These are phyloP conservation scores for Halictus ligatus DNA, from an alignment of 2,888 invertebrate genomes.

Conservation along the genomic window DNA sequence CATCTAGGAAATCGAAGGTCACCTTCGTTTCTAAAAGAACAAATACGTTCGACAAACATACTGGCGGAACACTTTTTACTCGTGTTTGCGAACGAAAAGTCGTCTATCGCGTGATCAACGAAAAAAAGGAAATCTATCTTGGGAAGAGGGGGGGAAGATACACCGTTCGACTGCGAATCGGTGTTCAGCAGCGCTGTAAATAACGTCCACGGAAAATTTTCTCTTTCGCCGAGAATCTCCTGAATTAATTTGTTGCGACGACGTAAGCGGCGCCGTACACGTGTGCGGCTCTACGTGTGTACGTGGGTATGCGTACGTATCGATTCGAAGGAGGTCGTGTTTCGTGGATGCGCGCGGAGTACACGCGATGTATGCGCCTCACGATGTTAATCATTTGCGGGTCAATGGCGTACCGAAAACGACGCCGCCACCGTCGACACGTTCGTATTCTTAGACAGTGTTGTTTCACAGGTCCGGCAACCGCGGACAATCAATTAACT, in stretches of 20 bases:
- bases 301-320: slow-evolving; percentile 8
- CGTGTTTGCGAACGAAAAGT: too few relatives aligned
- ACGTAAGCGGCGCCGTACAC: not conserved
- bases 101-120: too few relatives aligned
- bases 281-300: not conserved
- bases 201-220: not conserved
- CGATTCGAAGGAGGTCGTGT: slow-evolving; percentile 34
- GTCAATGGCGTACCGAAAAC: slow-evolving; percentile 68
- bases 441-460: slow-evolving; percentile 69
- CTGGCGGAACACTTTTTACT: too few relatives aligned
- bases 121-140: too few relatives aligned
- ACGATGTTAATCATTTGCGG: slow-evolving; percentile 63
- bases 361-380: slow-evolving; percentile 13
- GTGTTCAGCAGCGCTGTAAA: not conserved
- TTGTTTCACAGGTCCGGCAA: slow-evolving; percentile 67
- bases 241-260: not conserved
- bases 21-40: too few relatives aligned
- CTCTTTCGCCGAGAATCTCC: not conserved
- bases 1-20: too few relatives aligned
- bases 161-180: not conserved
- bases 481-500: slow-evolving; percentile 64
- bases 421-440: slow-evolving; percentile 65
- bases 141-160: too few relatives aligned
- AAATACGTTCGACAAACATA: too few relatives aligned
- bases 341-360: slow-evolving; percentile 24